Evolutionary conservation across 2,888 invertebrate species (phyloP).

Genomic region (Iphiclides podalirius): DNA sequence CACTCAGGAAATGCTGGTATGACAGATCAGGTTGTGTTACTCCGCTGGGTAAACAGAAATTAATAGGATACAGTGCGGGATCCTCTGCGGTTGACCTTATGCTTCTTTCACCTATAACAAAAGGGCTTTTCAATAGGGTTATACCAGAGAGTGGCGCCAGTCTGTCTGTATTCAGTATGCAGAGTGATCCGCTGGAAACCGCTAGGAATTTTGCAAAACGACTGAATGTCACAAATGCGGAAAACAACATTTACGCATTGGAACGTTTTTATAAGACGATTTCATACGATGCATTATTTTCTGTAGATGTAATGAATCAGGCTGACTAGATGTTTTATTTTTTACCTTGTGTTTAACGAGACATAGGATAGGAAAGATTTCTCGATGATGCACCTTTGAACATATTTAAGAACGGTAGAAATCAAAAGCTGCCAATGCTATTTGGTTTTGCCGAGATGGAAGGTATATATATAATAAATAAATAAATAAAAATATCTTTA

Average conservation of each 20-base stretch:
- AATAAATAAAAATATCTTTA: too few relatives aligned
- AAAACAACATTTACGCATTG: slow-evolving; percentile 39
- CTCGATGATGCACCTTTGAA: slow-evolving; percentile 41
- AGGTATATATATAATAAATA: too few relatives aligned
- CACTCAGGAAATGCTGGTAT: slow-evolving; percentile 62
- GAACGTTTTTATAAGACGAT: slow-evolving; percentile 49
- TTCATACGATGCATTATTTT: slow-evolving; percentile 36
- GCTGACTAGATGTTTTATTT: slow-evolving; percentile 33
- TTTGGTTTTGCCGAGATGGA: slow-evolving; percentile 47
- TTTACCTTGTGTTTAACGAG: slow-evolving; percentile 41
- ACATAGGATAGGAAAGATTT: slow-evolving; percentile 39
- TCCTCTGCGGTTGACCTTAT: slow-evolving; percentile 47
- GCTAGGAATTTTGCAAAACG: slow-evolving; percentile 45
- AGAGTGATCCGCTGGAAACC: slow-evolving; percentile 45
- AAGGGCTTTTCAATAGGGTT: slow-evolving; percentile 50
- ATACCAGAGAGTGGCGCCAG: slow-evolving; percentile 49
- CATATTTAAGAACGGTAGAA: slow-evolving; percentile 42
- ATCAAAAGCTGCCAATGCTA: slow-evolving; percentile 43
- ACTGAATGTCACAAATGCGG: slow-evolving; percentile 38
- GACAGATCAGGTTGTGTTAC: slow-evolving; percentile 55
- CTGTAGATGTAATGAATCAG: slow-evolving; percentile 24
- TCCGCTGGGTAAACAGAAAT: slow-evolving; percentile 42
- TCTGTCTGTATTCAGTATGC: slow-evolving; percentile 38
- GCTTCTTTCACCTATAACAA: slow-evolving; percentile 44
- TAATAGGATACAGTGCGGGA: slow-evolving; percentile 54